These are phyloP conservation scores for Stenurella melanura DNA, from an alignment of 2,888 invertebrate genomes.

Conservation along the genomic window DNA sequence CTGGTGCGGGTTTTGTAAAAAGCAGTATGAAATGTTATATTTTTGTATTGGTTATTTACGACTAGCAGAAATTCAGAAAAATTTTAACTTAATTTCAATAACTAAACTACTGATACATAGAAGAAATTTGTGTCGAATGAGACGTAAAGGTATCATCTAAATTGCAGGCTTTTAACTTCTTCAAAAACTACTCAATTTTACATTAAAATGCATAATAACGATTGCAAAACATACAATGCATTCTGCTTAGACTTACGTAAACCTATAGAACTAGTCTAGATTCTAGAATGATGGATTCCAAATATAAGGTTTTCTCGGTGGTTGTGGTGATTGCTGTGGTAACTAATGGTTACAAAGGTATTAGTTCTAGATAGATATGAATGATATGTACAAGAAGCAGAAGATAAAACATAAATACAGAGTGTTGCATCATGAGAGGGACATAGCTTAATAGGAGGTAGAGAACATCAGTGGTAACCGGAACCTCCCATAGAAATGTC, in stretches of 20 bases:
- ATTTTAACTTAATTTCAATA: neutral
- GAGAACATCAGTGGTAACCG: too few relatives aligned
- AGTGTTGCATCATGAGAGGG: too few relatives aligned
- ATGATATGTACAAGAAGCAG: constrained; percentile 23
- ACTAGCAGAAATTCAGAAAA: neutral
- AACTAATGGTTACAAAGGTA: constrained; percentile 47
- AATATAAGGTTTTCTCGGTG: constrained; percentile 65
- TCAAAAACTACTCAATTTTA: constrained; percentile 7
- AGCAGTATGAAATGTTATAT: too few relatives aligned
- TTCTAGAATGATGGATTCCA: constrained; percentile 66
- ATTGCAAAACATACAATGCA: constrained; percentile 22
- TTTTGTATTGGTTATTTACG: neutral
- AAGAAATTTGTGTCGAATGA: neutral
- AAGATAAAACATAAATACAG: neutral
- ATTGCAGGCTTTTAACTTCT: neutral
- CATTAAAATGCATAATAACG: constrained; percentile 16
- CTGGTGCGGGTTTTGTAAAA: too few relatives aligned
- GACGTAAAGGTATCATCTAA: neutral
- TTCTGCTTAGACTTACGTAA: constrained; percentile 33
- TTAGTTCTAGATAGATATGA: constrained; percentile 16
- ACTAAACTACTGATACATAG: neutral
- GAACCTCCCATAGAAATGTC: too few relatives aligned
- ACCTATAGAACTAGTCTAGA: constrained; percentile 22
- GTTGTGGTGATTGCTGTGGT: constrained; percentile 58
- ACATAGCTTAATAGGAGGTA: too few relatives aligned